Percentiles rank a stretch among this genome's conserved stretches.
Conservation (phyloP, 2,888 invertebrate species). For the Cordylochernes scorpioides region DNA sequence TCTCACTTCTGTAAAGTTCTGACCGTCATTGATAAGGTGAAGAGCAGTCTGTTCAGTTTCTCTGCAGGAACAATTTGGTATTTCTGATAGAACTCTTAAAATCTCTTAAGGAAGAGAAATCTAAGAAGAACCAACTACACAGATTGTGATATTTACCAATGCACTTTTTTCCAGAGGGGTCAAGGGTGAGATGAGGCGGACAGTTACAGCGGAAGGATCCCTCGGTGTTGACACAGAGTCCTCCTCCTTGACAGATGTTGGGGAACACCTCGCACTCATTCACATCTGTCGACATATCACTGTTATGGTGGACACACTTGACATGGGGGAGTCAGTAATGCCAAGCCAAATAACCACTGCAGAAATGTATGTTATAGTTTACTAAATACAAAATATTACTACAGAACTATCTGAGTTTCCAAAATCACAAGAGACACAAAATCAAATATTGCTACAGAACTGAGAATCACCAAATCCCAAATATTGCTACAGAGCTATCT, state of each 20-base stretch:
- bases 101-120: conserved; percentile 1
- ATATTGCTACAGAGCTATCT: too few species aligned
- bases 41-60: too few species aligned
- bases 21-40: too few species aligned
- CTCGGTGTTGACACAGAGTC: conserved; percentile 55
- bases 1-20: too few species aligned
- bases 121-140: neutral
- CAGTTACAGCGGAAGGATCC: conserved; percentile 56
- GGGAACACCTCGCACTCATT: conserved; percentile 51
- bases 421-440: too few species aligned
- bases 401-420: too few species aligned
- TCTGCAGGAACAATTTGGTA: too few species aligned
- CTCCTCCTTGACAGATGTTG: conserved; percentile 44
- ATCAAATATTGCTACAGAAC: too few species aligned
- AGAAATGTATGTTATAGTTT: neutral
- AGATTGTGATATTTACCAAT: conserved; percentile 24
- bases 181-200: conserved; percentile 45
- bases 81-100: too few species aligned
- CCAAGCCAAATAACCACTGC: neutral
- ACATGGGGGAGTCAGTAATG: conserved; percentile 17
- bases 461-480: too few species aligned
- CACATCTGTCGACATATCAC: too few species aligned
- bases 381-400: neutral
- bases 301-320: too few species aligned
- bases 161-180: conserved; percentile 41